These are phyloP conservation scores for Fistularia tabacaria DNA, from an alignment of 2,797 vertebrate species.

Conservation along the genomic window DNA sequence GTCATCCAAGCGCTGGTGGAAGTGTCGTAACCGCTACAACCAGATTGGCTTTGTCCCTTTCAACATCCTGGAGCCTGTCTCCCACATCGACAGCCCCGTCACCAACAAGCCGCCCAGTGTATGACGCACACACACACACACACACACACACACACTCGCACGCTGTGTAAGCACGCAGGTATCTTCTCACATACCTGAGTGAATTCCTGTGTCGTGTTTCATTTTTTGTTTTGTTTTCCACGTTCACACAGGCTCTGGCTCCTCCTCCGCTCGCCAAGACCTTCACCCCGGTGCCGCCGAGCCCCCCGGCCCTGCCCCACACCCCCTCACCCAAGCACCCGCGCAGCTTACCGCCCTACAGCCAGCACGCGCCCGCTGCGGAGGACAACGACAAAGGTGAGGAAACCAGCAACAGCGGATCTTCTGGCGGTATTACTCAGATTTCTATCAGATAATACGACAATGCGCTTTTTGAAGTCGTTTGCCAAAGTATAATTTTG, in stretches of 20 bases:
- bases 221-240: background rate
- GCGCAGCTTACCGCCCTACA: slow-evolving; percentile 44
- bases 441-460: too few species aligned
- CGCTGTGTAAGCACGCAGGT: slow-evolving; percentile 2
- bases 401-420: too few species aligned
- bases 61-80: slow-evolving; percentile 81
- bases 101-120: slow-evolving; percentile 23
- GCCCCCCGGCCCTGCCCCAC: slow-evolving; percentile 21
- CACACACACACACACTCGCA: background rate
- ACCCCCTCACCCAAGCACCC: slow-evolving; percentile 37
- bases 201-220: slow-evolving; percentile 5
- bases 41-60: slow-evolving; percentile 87
- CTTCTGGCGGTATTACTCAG: too few species aligned
- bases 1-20: slow-evolving; percentile 90
- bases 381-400: slow-evolving; percentile 74
- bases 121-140: background rate
- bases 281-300: slow-evolving; percentile 38
- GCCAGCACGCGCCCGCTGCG: slow-evolving; percentile 32
- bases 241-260: slow-evolving; percentile 52
- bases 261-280: slow-evolving; percentile 45
- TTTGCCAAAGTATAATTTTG: too few species aligned
- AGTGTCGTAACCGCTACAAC: slow-evolving; percentile 79
- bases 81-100: slow-evolving; percentile 56
- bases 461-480: too few species aligned
- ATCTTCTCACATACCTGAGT: slow-evolving; percentile 6